Base-by-base conservation (phyloP, 2,888 invertebrate genomes). In the Cheilosia vernalis region DNA sequence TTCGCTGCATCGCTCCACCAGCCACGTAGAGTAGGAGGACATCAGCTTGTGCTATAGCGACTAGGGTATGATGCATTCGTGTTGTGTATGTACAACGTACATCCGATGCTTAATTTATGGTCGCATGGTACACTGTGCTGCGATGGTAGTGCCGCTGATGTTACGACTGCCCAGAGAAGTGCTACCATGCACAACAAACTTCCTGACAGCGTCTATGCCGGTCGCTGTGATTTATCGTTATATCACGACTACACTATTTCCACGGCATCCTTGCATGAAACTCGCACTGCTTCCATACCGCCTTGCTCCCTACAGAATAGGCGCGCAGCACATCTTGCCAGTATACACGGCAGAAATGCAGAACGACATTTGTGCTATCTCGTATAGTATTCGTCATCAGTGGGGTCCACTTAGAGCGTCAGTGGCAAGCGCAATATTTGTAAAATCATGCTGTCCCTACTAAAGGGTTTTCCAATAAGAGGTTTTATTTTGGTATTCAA, bases 101-200 rank as follows among this genome's bases (percentile, higher is more conserved):
- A 84, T 84, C 83, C 79, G 72, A 83, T 79, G 83, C 73, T 83
- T 79, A 73, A 84, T 84, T 84, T 84, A 84, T 84, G 80, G 74
- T 64, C 58, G 64, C 74, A 84, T 80, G 63, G 55, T 80, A 64
- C 40, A 42, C 17, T 63, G 33, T 53, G 64, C 63, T 56, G 27
- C 27, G 56, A 10, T 42, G n/a, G 44, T 55, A 61, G 42, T 60
- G 64, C 56, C 49, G 58, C 47, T 58, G 56, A 30, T 70, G 72
- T 30, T 78, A 30, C 27, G 5, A 37, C 40, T 63, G 63, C 77
- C 66, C 44, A 70, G 61, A 80, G 64, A 51, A 81, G 66, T 81
- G 81, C 76, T 85, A 56, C 81, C 66, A 76, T 85, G 81, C 76
- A 85, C 76, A 81, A 72, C 85, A 85, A 85, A 85, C 85, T 85